These are phyloP conservation scores for Paramormyrops kingsleyae DNA, from an alignment of 2,113 vertebrate genomes.

Conservation along the genomic window DNA sequence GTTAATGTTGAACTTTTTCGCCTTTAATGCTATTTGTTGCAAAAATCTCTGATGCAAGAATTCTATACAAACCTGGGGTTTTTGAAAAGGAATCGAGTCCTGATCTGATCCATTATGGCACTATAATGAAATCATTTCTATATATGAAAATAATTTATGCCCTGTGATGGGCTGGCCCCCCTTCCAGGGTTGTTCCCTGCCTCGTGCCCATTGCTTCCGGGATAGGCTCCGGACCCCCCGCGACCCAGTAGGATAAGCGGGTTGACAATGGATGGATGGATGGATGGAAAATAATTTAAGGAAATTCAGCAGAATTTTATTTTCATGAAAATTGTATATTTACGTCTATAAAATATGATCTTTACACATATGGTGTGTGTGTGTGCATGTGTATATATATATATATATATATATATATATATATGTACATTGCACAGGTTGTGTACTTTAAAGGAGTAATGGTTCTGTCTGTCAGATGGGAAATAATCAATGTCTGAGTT, in stretches of 20 bases:
- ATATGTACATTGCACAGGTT: neutral
- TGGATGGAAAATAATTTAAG: neutral
- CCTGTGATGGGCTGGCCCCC: too few species aligned
- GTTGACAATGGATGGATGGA: too few species aligned
- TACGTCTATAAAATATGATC: neutral
- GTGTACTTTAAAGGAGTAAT: neutral
- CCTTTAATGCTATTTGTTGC: slow-evolving; percentile 33
- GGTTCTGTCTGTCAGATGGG: neutral
- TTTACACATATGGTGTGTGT: neutral
- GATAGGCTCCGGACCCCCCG: too few species aligned
- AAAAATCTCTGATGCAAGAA: slow-evolving; percentile 4
- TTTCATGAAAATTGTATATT: neutral
- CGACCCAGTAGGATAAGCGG: too few species aligned
- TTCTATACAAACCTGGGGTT: neutral
- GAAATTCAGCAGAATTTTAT: neutral
- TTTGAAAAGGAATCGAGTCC: neutral
- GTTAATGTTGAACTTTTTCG: slow-evolving; percentile 20
- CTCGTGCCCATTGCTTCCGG: too few species aligned
- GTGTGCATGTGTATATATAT: neutral
- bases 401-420: neutral
- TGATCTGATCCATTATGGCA: neutral
- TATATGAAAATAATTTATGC: neutral
- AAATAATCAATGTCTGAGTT: neutral
- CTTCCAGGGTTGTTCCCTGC: too few species aligned
- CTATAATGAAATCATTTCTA: neutral